These are phyloP conservation scores for Chymomyza caudatula DNA, from an alignment of 2,888 invertebrate species.

Conservation along the genomic window DNA sequence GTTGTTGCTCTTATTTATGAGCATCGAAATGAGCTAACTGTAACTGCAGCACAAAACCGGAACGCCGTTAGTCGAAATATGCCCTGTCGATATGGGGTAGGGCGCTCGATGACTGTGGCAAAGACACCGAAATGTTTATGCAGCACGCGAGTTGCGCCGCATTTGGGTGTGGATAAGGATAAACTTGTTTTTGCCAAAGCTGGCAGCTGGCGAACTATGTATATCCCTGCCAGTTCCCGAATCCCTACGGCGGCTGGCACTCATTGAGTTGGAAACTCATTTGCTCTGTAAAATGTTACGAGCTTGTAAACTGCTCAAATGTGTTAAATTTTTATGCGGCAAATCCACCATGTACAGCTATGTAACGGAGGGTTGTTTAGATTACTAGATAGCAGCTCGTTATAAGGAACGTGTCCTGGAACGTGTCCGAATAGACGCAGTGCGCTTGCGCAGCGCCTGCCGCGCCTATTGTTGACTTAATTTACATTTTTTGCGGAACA, in stretches of 20 bases:
- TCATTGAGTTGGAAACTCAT: slow-evolving; percentile 11
- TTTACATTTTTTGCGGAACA: slow-evolving; percentile 46
- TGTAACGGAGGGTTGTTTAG: slow-evolving; percentile 54
- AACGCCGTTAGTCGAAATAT: neutral
- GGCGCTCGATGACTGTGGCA: neutral
- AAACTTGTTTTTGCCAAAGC: slow-evolving; percentile 64
- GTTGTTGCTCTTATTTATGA: slow-evolving; percentile 61
- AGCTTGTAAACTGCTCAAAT: slow-evolving; percentile 34
- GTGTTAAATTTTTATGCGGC: slow-evolving; percentile 40
- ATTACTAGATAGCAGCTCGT: slow-evolving; percentile 20
- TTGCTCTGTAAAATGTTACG: slow-evolving; percentile 40
- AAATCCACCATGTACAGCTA: slow-evolving; percentile 45
- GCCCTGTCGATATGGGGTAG: too few relatives aligned
- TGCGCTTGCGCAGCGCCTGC: slow-evolving; percentile 54
- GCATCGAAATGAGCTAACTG: slow-evolving; percentile 58
- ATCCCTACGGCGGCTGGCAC: neutral
- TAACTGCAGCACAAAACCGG: slow-evolving; percentile 37
- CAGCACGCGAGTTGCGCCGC: neutral
- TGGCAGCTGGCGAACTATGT: slow-evolving; percentile 37
- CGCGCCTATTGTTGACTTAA: slow-evolving; percentile 38
- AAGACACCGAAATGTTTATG: neutral
- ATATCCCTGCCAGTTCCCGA: neutral
- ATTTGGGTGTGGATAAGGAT: slow-evolving; percentile 45
- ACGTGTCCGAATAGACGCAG: slow-evolving; percentile 11
- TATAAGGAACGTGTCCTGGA: slow-evolving; percentile 32